phyloP scores from a whole-genome alignment of 2,797 vertebrate genomes.

The Carapus acus region DNA sequence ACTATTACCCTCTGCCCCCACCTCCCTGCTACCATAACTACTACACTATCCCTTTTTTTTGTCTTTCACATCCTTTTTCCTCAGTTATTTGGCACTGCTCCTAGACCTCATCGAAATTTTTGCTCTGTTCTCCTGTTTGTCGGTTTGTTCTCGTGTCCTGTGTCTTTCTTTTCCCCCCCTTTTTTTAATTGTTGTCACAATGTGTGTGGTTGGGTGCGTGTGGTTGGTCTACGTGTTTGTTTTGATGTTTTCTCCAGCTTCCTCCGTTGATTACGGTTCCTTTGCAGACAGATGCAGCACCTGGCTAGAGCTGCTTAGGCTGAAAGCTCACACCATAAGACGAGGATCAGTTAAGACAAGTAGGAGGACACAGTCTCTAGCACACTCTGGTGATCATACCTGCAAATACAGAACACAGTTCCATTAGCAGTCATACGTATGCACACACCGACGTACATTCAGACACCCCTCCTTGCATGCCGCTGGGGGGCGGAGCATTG shows the following conservation, averaged over 20 bases:
- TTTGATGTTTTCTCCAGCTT: slow-evolving; percentile 82
- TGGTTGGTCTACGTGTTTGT: slow-evolving; percentile 3
- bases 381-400: slow-evolving; percentile 84
- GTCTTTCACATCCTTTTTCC: slow-evolving; percentile 74
- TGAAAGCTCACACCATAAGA: slow-evolving; percentile 99
- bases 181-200: slow-evolving; percentile 42
- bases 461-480: slow-evolving; percentile 68
- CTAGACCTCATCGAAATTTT: slow-evolving; percentile 88
- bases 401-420: slow-evolving; percentile 70
- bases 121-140: slow-evolving; percentile 64
- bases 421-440: slow-evolving; percentile 23
- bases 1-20: slow-evolving; percentile 11
- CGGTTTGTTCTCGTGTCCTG: slow-evolving; percentile 70
- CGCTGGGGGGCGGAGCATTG: slow-evolving; percentile 76
- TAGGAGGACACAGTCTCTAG: slow-evolving; percentile 94
- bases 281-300: slow-evolving; percentile 99
- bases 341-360: slow-evolving; percentile 99
- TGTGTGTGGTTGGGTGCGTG: slow-evolving; percentile 33
- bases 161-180: slow-evolving; percentile 68
- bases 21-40: slow-evolving; percentile 54
- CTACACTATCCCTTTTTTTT: slow-evolving; percentile 72
- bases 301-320: slow-evolving; percentile 99
- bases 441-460: slow-evolving; percentile 41
- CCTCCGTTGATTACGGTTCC: slow-evolving; percentile 99
- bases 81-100: slow-evolving; percentile 71